phyloP scores from a whole-genome alignment of 2,797 vertebrate genomes.

The Eulemur albifrons region DNA sequence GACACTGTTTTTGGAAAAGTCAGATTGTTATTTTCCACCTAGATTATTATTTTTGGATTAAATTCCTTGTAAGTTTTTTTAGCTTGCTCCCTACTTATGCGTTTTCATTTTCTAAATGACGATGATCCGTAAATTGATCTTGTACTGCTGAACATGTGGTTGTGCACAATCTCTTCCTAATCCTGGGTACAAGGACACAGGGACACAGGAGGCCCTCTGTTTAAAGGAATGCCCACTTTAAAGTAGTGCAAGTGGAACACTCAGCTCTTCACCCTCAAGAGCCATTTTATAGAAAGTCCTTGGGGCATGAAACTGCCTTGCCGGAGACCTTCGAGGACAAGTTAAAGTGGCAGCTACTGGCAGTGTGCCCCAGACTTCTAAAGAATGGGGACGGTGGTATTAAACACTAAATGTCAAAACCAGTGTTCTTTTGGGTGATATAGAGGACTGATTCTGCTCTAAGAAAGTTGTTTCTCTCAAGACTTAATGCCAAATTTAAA shows the following conservation, averaged over 20 bases:
- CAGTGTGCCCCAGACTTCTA: not conserved
- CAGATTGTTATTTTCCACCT: not conserved
- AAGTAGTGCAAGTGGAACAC: not conserved
- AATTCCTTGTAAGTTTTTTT: not conserved
- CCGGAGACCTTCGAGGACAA: not conserved
- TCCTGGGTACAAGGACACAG: not conserved
- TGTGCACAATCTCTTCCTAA: not conserved
- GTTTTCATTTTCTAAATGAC: not conserved
- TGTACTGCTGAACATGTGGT: not conserved
- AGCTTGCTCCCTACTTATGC: not conserved
- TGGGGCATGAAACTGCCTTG: not conserved
- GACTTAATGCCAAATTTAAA: not conserved
- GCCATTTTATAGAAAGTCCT: not conserved
- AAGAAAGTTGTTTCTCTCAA: not conserved
- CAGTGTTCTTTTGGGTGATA: not conserved
- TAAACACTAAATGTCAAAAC: not conserved
- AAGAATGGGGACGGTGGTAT: not conserved
- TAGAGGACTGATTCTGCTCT: not conserved
- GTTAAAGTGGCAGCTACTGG: not conserved
- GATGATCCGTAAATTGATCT: conserved; percentile 7
- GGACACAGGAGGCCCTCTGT: not conserved
- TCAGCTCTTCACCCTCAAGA: not conserved
- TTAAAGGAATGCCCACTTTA: not conserved
- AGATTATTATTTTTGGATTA: not conserved
- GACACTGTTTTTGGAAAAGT: not conserved